Conservation (phyloP, 2,113 vertebrate species). For the Platysteira castanea region DNA sequence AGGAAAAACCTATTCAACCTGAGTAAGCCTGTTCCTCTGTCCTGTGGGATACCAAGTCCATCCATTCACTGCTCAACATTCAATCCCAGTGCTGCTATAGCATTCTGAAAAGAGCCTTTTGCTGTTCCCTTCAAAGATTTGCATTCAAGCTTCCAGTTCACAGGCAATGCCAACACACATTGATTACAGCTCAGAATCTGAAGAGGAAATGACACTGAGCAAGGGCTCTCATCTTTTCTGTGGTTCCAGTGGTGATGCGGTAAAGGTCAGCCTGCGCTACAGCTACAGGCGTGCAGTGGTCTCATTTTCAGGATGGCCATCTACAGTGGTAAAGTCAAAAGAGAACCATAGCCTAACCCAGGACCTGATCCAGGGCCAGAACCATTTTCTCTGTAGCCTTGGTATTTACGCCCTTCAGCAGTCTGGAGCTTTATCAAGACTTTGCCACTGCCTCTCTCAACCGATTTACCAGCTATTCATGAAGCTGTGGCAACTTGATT, state of each 20-base stretch:
- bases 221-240: not conserved
- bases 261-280: not conserved
- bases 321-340: not conserved
- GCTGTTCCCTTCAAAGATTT: not conserved
- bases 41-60: not conserved
- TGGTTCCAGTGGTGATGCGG: not conserved
- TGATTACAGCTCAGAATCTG: not conserved
- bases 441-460: not conserved
- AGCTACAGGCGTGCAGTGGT: not conserved
- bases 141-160: not conserved
- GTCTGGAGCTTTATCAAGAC: slow-evolving; percentile 15
- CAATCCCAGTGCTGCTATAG: not conserved
- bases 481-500: not conserved
- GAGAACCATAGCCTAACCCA: not conserved
- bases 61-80: not conserved
- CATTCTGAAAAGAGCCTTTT: not conserved
- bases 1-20: not conserved
- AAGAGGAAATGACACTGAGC: not conserved
- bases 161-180: not conserved
- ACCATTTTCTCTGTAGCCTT: not conserved
- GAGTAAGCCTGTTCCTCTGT: not conserved
- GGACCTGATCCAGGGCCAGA: not conserved
- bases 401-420: not conserved
- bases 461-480: not conserved
- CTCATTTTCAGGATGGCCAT: not conserved